phyloP scores from a whole-genome alignment of 2,113 vertebrate species.

The Psephotus haematonotus region DNA sequence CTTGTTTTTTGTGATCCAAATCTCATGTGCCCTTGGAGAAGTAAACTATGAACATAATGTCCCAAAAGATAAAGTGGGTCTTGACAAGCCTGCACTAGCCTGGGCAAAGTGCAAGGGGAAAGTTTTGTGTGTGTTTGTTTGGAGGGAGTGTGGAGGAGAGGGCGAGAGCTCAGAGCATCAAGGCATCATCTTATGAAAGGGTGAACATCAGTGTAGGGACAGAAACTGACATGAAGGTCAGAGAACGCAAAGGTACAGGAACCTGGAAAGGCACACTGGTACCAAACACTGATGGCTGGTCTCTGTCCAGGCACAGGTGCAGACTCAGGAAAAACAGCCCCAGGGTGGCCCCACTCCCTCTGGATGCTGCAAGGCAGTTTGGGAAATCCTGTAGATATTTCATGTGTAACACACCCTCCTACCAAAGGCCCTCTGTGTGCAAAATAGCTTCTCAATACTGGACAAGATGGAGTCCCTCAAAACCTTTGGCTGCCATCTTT shows the following conservation, averaged over 20 bases:
- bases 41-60: not conserved
- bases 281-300: not conserved
- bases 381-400: not conserved
- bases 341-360: not conserved
- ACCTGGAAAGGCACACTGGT: accelerated
- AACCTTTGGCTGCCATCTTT: not conserved
- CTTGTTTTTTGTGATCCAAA: constrained; percentile 2
- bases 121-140: not conserved
- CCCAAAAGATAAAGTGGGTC: not conserved
- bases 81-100: not conserved
- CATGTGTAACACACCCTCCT: not conserved
- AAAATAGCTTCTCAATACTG: not conserved
- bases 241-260: not conserved
- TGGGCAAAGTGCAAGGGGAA: not conserved
- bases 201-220: not conserved
- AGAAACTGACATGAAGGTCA: not conserved
- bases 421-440: not conserved
- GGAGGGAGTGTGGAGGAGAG: not conserved
- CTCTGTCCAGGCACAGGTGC: accelerated
- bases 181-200: not conserved
- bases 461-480: not conserved
- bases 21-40: not conserved
- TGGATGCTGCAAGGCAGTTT: not conserved
- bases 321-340: not conserved
- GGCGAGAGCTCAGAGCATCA: not conserved